phyloP scores from a whole-genome alignment of 2,888 invertebrate genomes.

The Iphiclides podalirius region DNA sequence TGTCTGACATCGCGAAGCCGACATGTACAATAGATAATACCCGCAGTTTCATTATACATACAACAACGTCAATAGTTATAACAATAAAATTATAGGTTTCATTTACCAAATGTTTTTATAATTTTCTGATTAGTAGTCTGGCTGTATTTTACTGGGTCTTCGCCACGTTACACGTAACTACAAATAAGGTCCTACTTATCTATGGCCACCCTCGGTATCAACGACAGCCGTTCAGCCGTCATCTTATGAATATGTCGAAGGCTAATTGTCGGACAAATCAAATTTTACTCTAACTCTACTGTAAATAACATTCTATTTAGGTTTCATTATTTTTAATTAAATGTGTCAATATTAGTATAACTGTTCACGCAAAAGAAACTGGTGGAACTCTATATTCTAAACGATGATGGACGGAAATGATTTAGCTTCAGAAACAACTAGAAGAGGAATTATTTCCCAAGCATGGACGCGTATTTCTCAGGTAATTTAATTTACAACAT shows the following conservation, averaged over 20 bases:
- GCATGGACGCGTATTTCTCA: constrained; percentile 84
- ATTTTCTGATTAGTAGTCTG: too few relatives aligned
- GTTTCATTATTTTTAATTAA: constrained; percentile 15
- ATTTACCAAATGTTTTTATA: too few relatives aligned
- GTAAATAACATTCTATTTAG: constrained; percentile 16
- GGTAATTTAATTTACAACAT: constrained; percentile 54
- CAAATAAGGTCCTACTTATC: constrained; percentile 15
- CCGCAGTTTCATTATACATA: too few relatives aligned
- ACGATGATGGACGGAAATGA: constrained; percentile 86
- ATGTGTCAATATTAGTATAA: constrained; percentile 31
- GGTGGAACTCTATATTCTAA: constrained; percentile 32
- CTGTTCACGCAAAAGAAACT: constrained; percentile 33
- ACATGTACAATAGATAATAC: too few relatives aligned
- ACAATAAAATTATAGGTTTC: too few relatives aligned
- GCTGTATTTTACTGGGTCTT: neutral
- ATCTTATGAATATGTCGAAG: constrained; percentile 26
- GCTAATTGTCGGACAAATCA: constrained; percentile 26
- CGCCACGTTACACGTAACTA: constrained; percentile 19
- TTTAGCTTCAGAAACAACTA: constrained; percentile 78
- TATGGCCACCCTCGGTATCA: constrained; percentile 8
- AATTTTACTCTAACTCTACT: constrained; percentile 25
- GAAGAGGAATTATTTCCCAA: constrained; percentile 83
- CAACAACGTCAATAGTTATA: too few relatives aligned
- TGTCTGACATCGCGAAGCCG: too few relatives aligned
- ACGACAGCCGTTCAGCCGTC: constrained; percentile 10